A percentile compares a stretch with the other conserved stretches of the same genome.
Conservation (phyloP, 2,113 vertebrate genomes). For the Erythrocercus mccallii region DNA sequence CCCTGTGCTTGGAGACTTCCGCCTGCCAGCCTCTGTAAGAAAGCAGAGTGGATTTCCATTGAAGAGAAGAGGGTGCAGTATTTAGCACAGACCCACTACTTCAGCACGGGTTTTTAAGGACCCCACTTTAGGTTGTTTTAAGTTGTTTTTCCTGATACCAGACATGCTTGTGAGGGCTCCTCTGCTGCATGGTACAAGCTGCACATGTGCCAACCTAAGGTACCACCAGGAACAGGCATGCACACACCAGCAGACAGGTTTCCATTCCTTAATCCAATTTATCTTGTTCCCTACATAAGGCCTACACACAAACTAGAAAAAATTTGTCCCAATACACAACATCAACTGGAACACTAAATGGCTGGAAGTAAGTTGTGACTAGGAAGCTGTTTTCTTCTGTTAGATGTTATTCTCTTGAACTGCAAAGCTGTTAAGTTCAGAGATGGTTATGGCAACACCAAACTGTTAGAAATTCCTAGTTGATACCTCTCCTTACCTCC, state of each 20-base stretch:
- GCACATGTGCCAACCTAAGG: not conserved
- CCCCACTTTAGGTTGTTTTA: not conserved
- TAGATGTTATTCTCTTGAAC: not conserved
- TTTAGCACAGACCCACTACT: not conserved
- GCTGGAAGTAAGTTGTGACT: not conserved
- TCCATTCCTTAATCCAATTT: not conserved
- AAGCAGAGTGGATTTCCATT: not conserved
- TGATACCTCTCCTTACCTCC: constrained; percentile 86
- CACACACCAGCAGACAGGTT: not conserved
- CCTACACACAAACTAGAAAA: not conserved
- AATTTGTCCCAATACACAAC: not conserved
- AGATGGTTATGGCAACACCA: not conserved
- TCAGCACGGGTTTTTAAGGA: not conserved
- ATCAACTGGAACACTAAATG: not conserved
- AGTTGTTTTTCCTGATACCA: not conserved
- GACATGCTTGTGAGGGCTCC: not conserved
- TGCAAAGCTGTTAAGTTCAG: not conserved
- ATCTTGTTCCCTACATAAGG: not conserved
- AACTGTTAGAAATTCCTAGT: not conserved
- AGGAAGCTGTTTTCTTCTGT: not conserved
- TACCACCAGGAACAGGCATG: not conserved
- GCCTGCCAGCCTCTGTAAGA: not conserved
- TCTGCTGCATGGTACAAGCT: not conserved
- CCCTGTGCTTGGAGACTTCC: not conserved
- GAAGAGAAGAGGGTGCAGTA: not conserved